These are phyloP conservation scores for Hiodon tergisus DNA, from an alignment of 2,113 vertebrate species.

Conservation along the genomic window DNA sequence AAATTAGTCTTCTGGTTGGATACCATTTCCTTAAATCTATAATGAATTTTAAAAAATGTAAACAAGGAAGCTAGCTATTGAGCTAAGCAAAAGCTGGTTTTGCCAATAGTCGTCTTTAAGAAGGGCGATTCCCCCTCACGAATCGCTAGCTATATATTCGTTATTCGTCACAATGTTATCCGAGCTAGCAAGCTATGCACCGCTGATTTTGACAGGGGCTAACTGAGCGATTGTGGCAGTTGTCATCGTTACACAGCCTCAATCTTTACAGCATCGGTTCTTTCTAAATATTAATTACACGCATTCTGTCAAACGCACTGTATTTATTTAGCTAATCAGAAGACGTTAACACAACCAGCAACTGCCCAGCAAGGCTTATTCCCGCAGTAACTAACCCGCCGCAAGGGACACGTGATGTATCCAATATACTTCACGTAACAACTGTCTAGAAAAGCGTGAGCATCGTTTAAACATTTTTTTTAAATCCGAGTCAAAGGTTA, in stretches of 20 bases:
- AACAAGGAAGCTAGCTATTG: neutral
- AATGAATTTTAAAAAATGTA: neutral
- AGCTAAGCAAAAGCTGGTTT: no score
- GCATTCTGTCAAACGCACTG: neutral
- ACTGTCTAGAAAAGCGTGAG: slow-evolving; percentile 23
- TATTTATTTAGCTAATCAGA: neutral
- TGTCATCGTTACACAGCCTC: no score
- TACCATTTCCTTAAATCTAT: no score
- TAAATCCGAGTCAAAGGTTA: no score
- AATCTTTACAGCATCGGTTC: neutral
- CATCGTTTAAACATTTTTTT: slow-evolving; percentile 21
- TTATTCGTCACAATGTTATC: no score
- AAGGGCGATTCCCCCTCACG: no score
- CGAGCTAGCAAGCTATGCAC: neutral
- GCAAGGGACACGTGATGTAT: slow-evolving; percentile 41
- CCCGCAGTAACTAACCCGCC: slow-evolving; percentile 25
- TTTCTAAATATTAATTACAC: neutral
- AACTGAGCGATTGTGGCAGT: no score
- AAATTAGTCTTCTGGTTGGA: neutral
- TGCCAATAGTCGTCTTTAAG: no score
- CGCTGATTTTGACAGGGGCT: neutral
- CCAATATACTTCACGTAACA: slow-evolving; percentile 23
- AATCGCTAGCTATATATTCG: neutral
- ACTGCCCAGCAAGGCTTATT: neutral
- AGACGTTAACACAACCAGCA: neutral